Evolutionary conservation across 1,140 invertebrate genomes (phyloP).

Genomic region (Mycetomoellerius zeteki): DNA sequence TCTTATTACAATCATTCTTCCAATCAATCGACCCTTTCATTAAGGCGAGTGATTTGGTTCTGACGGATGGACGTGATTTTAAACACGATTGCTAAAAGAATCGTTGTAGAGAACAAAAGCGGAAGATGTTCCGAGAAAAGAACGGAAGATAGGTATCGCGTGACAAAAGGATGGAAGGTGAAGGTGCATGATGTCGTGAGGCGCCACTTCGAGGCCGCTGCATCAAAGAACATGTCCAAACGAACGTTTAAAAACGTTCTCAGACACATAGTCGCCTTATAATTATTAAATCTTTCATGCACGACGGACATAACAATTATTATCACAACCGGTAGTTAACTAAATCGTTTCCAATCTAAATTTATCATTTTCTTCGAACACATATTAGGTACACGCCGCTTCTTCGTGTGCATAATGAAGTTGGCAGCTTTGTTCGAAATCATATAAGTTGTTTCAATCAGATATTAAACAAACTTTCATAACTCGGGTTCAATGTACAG

Average conservation of each 20-base stretch:
- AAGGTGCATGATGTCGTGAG: slow-evolving; percentile 50
- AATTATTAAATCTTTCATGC: slow-evolving; percentile 30
- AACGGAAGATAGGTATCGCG: slow-evolving; percentile 23
- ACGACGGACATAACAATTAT: slow-evolving; percentile 35
- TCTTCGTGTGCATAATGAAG: slow-evolving; percentile 34
- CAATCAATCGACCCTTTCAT: slow-evolving; percentile 15
- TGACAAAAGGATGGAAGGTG: slow-evolving; percentile 67
- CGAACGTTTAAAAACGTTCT: slow-evolving; percentile 36
- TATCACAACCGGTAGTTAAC: slow-evolving; percentile 19
- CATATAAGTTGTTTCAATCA: slow-evolving; percentile 35
- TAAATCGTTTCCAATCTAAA: slow-evolving; percentile 35
- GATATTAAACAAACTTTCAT: slow-evolving; percentile 36
- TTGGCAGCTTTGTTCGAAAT: slow-evolving; percentile 1
- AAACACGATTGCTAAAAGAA: slow-evolving; percentile 50
- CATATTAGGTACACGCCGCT: slow-evolving; percentile 6
- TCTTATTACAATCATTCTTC: neutral
- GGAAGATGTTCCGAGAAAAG: slow-evolving; percentile 22
- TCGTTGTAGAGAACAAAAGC: neutral
- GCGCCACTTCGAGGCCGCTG: slow-evolving; percentile 14
- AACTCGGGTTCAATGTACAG: neutral
- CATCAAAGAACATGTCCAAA: slow-evolving; percentile 28
- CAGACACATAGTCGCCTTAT: neutral
- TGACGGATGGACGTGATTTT: slow-evolving; percentile 53
- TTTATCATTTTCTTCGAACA: slow-evolving; percentile 16
- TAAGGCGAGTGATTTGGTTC: slow-evolving; percentile 58